Base-by-base conservation (phyloP, 2,113 vertebrate species). In the Circaetus gallicus region DNA sequence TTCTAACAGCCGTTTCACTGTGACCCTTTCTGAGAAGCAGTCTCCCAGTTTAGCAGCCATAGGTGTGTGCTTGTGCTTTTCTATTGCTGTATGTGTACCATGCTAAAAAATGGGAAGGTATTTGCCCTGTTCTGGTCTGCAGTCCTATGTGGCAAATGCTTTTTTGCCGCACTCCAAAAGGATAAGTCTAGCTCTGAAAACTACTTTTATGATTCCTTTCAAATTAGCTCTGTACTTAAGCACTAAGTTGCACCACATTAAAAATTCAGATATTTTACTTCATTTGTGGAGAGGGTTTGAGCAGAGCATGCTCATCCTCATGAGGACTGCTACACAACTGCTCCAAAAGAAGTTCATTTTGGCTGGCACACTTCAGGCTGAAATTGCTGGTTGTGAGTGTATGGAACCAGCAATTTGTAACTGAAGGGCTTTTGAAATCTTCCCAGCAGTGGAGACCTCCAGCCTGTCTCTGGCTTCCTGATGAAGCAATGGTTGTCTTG, bases 31-130 rank as follows among this genome's bases (percentile, higher is more conserved):
- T 34, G 58, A 58, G 65, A 22, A 87, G 42, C 25, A 17, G 0
- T n/a, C 11, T 81, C 29, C 32, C 52, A 26, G 16, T 55, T 63
- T 32, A 55, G 52, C 86, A 78, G 17, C 69, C 10, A 1, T 3
- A 32, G 12, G 13, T 26, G 11, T 32, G 14, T 17, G 8, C n/a
- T 26, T 26, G 28, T 69, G 31, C 36, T 50, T 15, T 34, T 52
- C 7, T 56, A 0, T 20, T 56, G 45, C 52, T 52, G 9, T 11
- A 3, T 1, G 0, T 4, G 2, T 52, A 32, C 43, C 7, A 0
- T 25, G 36, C 38, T 32, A 16, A 43, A 28, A 49, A 40, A 6
- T 9, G 11, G 40, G 59, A 49, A 53, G 32, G 31, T 9, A 3
- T 77, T 69, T 82, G 17, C 31, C 47, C 32, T 72, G 22, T n/a